A percentile compares a stretch with the other conserved stretches of the same genome.
These are phyloP conservation scores for Babyrousa celebensis DNA, from an alignment of 2,797 vertebrate genomes.

Conservation along the genomic window DNA sequence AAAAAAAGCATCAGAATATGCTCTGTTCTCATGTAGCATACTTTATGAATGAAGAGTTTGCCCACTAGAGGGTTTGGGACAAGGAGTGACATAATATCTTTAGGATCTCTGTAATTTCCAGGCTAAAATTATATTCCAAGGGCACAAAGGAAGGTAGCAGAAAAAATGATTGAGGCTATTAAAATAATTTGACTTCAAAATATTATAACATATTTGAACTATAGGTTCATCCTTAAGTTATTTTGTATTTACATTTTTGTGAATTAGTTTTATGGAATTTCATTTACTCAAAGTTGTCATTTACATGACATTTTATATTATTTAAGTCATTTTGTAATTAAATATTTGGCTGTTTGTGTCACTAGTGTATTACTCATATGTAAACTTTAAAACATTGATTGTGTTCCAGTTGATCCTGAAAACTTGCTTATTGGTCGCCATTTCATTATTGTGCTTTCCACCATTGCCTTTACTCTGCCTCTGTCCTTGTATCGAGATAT, in stretches of 20 bases:
- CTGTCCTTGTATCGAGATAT: slow-evolving; percentile 96
- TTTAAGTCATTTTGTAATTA: not conserved
- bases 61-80: not conserved
- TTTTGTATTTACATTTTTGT: slow-evolving; percentile 59
- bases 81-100: not conserved
- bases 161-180: not conserved
- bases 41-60: not conserved
- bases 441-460: slow-evolving; percentile 95
- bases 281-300: slow-evolving; percentile 53
- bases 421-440: slow-evolving; percentile 94
- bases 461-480: slow-evolving; percentile 94
- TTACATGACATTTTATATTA: not conserved
- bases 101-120: not conserved
- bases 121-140: not conserved
- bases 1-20: not conserved
- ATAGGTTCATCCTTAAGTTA: not conserved
- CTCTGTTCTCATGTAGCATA: not conserved
- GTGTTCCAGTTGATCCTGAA: slow-evolving; percentile 93
- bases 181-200: slow-evolving; percentile 50
- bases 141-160: not conserved
- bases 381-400: slow-evolving; percentile 79
- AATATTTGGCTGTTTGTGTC: not conserved
- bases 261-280: not conserved
- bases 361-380: not conserved
- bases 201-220: slow-evolving; percentile 45